Percentiles rank a stretch among this genome's conserved stretches.
Evolutionary conservation across 2,113 vertebrate genomes (phyloP).

Genomic region (Psittacara wagleri): DNA sequence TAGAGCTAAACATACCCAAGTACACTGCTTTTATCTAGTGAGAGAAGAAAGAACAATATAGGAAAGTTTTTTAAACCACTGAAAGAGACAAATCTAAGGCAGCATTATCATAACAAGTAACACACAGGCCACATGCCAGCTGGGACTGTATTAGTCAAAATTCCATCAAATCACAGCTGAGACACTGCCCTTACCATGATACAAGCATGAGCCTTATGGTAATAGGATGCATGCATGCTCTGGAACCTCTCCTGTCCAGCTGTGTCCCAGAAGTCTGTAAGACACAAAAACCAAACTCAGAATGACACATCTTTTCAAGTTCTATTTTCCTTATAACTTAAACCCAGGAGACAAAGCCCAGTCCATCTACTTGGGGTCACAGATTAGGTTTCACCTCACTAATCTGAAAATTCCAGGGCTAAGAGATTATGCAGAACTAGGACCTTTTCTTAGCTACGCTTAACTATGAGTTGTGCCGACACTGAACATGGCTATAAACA

Average conservation of each 20-base stretch:
- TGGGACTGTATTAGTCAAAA: not conserved
- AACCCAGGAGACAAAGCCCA: not conserved
- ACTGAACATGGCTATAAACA: not conserved
- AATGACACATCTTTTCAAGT: not conserved
- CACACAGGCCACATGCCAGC: not conserved
- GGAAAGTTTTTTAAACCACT: not conserved
- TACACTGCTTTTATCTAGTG: not conserved
- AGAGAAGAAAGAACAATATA: not conserved
- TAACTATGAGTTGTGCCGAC: not conserved
- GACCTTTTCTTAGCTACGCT: not conserved
- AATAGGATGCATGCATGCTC: constrained; percentile 96
- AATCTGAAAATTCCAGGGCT: not conserved
- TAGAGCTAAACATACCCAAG: not conserved
- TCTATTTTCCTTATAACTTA: not conserved
- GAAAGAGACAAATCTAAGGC: not conserved
- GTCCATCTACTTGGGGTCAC: not conserved
- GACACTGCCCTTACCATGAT: constrained; percentile 85
- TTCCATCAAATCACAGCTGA: not conserved
- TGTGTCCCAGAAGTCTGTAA: constrained; percentile 96
- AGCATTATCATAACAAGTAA: not conserved
- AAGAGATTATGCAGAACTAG: not conserved
- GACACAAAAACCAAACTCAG: not conserved
- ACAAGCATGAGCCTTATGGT: constrained; percentile 95
- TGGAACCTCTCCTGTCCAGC: constrained; percentile 95
- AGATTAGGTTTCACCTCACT: not conserved